Base-by-base conservation (phyloP, 1,140 invertebrate species). In the Drosophila trapezifrons region DNA sequence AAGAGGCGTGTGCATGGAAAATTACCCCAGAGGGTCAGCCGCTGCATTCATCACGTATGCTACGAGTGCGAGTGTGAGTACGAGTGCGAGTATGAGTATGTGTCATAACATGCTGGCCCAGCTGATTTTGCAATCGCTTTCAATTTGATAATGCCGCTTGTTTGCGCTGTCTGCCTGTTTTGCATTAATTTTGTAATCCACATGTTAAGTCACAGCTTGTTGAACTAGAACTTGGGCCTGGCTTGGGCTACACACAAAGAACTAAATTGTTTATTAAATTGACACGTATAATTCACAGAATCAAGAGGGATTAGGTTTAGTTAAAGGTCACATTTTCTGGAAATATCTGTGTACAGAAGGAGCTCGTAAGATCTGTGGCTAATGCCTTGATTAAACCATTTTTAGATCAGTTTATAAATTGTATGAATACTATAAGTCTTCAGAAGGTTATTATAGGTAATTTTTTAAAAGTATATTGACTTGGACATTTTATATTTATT, bases 61-160 rank as follows among this genome's bases (percentile, higher is more conserved):
- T 27, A 9, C 51, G 29, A n/a, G 29, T 32, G n/a, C n/a, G n/a
- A n/a, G n/a, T n/a, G n/a, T n/a, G n/a, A n/a, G n/a, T n/a, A n/a
- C n/a, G n/a, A n/a, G n/a, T n/a, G n/a, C 52, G 51, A 9, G 49
- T 40, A 52, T 46, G 55, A 60, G 49, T 40, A 15, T 67, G 51
- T 66, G 38, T 38, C 65, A 56, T 76, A 54, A 72, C 18, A 49
- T 45, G 71, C 57, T 76, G 40, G 25, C 38, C 76, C 78, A 71
- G 56, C 71, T 71, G 71, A 71, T 76, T 80, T 52, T 60, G 78
- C 58, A 80, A 80, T 80, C 64, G 46, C 32, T 25, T 32, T 49
- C 40, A 49, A 52, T 58, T 56, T 76, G 54, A 70, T 75, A 55
- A 76, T 40, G 40, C 15, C 72, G 49, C 72, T 45, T 35, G 54